Base-by-base conservation (phyloP, 2,797 vertebrate species). In the Mormyrus proboscirostris region DNA sequence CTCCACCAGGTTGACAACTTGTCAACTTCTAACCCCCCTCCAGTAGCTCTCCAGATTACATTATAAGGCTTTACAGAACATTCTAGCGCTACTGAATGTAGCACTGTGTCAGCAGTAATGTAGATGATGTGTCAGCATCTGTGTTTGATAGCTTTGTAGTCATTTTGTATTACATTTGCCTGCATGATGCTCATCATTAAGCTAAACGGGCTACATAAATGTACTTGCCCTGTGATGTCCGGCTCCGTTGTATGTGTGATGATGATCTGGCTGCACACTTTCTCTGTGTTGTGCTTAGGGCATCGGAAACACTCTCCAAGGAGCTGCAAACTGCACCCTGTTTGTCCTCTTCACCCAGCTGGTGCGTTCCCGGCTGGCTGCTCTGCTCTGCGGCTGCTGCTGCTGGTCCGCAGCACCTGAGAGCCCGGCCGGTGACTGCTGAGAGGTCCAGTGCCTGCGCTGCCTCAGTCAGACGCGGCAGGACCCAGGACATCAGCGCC, bases 301-400 rank as follows among this genome's bases (percentile, higher is more conserved):
- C 0, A 94, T 99, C 0, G 98, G 98, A 4, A 99, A 99, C 96
- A 99, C 97, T 0, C 98, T 97, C 79, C 98, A 99, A 92, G 98
- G 98, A 91, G 98, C 97, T 0, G 98, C 98, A 91, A 99, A 99
- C 95, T 99, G 98, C 92, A 95, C 99, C 92, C 96, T 98, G 96
- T 99, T 99, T 2, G 97, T 97, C 0, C 92, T 99, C 59, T 97
- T 97, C 41, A 99, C 98, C 0, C 94, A 92, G 0, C 96, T 94
- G 0, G 93, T 99, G 59, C 95, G 98, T 0, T 51, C 92, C 0
- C 96, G 97, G 1, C 96, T 99, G 62, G 82, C 95, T 5, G 82
- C 94, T 0, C 53, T 91, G 0, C 73, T 98, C 4, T 96, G 96
- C 91, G 95, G 94, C 92, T 95, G 94, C 8, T 94, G 94, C 89